A percentile compares a stretch with the other conserved stretches of the same genome.
phyloP scores from a whole-genome alignment of 2,888 invertebrate species.

The Ptycholaimellus sp. region DNA sequence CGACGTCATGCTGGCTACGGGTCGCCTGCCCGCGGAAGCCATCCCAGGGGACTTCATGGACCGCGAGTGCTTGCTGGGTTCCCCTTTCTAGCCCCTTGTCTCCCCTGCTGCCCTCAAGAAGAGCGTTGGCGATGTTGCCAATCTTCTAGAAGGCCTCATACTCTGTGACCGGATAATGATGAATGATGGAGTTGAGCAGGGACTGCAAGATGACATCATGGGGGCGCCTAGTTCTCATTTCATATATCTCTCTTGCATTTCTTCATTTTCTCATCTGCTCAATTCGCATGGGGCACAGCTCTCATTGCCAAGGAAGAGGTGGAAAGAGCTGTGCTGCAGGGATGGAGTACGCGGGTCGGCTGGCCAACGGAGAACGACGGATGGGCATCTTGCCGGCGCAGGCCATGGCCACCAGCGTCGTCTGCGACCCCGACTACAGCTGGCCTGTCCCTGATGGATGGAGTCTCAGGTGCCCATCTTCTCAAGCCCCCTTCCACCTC shows the following conservation, averaged over 20 bases:
- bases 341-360: constrained; percentile 23
- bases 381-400: constrained; percentile 78
- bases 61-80: constrained; percentile 52
- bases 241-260: too few relatives aligned
- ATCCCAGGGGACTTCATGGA: constrained; percentile 46
- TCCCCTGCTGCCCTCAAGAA: too few relatives aligned
- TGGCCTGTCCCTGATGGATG: constrained; percentile 14
- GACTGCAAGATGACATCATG: too few relatives aligned
- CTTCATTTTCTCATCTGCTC: too few relatives aligned
- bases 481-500: too few relatives aligned
- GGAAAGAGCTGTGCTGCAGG: too few relatives aligned
- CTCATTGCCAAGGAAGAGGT: too few relatives aligned
- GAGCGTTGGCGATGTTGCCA: too few relatives aligned
- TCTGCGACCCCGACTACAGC: constrained; percentile 40
- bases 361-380: constrained; percentile 42
- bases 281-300: too few relatives aligned
- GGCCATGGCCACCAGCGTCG: constrained; percentile 58
- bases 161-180: neutral
- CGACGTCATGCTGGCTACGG: constrained; percentile 89
- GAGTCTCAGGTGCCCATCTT: constrained; percentile 36
- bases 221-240: too few relatives aligned
- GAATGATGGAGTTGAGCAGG: too few relatives aligned
- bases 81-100: too few relatives aligned
- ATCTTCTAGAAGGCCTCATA: neutral
- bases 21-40: constrained; percentile 85